Conservation (phyloP, 2,113 vertebrate species). For the Todiramphus saurophagus region DNA sequence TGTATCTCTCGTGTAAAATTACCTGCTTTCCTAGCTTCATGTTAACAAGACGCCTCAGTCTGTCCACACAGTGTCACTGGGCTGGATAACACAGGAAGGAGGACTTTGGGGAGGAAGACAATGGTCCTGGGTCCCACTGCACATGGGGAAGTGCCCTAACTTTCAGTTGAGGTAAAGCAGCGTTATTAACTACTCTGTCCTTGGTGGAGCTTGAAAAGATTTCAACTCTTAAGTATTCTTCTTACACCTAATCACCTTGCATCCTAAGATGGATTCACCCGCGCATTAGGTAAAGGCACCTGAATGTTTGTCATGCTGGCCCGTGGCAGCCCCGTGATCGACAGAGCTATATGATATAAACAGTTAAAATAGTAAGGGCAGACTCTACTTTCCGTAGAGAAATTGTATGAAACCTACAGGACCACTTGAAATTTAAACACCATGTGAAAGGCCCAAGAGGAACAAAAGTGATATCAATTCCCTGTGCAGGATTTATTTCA, state of each 20-base stretch:
- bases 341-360: not conserved
- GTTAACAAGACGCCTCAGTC: not conserved
- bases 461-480: not conserved
- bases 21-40: not conserved
- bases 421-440: constrained; percentile 13
- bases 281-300: not conserved
- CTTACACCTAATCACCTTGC: not conserved
- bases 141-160: not conserved
- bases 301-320: not conserved
- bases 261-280: not conserved
- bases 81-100: not conserved
- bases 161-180: not conserved
- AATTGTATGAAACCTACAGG: not conserved
- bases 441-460: not conserved
- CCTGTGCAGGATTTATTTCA: not conserved
- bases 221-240: not conserved
- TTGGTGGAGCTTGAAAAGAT: not conserved
- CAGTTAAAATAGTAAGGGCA: not conserved
- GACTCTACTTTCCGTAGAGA: not conserved
- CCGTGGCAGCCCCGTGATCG: not conserved
- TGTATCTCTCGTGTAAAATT: not conserved
- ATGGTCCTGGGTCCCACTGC: not conserved
- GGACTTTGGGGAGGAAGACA: not conserved
- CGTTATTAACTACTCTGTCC: not conserved
- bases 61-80: not conserved